Conservation (phyloP, 2,797 vertebrate species). For the Melopsittacus undulatus region DNA sequence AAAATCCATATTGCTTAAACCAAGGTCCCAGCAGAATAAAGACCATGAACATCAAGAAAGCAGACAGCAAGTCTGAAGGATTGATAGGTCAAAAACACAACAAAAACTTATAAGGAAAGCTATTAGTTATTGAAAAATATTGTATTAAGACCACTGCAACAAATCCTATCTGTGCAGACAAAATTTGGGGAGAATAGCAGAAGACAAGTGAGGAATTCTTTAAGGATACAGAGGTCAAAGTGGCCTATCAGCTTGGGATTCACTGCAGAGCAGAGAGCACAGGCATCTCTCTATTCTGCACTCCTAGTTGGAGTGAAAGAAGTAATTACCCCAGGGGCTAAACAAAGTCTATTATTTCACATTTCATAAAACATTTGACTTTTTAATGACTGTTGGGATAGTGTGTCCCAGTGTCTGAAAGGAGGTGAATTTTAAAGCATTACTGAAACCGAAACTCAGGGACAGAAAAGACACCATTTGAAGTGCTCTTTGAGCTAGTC, state of each 20-base stretch:
- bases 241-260: neutral
- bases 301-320: neutral
- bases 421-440: neutral
- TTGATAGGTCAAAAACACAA: neutral
- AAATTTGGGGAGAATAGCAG: neutral
- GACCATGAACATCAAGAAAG: neutral
- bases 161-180: neutral
- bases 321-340: neutral
- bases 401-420: neutral
- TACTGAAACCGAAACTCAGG: neutral
- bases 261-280: neutral
- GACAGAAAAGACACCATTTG: neutral
- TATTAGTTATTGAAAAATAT: neutral
- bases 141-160: neutral
- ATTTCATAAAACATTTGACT: slow-evolving; percentile 2
- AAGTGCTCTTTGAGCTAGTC: neutral
- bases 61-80: neutral
- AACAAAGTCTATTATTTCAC: neutral
- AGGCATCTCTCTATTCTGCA: neutral
- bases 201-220: neutral
- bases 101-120: neutral
- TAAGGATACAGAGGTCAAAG: neutral
- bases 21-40: neutral
- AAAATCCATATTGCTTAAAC: neutral
- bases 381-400: neutral